A percentile compares a stretch with the other conserved stretches of the same genome.
These are phyloP conservation scores for Steinernema hermaphroditum DNA, from an alignment of 2,888 invertebrate species.

Conservation along the genomic window DNA sequence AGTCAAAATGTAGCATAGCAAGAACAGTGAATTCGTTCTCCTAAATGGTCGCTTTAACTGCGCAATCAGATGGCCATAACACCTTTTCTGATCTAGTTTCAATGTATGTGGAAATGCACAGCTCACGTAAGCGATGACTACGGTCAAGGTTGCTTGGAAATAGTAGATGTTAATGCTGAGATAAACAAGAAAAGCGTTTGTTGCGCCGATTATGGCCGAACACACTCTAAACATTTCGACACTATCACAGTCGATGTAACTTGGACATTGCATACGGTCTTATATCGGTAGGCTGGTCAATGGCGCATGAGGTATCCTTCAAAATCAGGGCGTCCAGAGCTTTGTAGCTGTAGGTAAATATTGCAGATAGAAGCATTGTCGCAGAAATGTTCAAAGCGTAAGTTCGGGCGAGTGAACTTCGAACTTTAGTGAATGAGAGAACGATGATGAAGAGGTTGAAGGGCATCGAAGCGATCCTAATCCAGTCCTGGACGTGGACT, in stretches of 20 bases:
- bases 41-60: too few species aligned
- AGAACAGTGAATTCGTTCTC: too few species aligned
- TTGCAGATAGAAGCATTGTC: neutral
- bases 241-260: neutral
- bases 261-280: neutral
- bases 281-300: neutral
- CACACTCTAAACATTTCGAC: too few species aligned
- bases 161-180: neutral
- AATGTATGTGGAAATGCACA: neutral
- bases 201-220: neutral
- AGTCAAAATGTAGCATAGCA: too few species aligned
- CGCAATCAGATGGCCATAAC: too few species aligned
- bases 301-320: neutral
- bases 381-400: neutral
- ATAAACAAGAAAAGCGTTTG: too few species aligned
- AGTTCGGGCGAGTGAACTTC: neutral
- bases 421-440: neutral
- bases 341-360: neutral
- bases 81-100: neutral
- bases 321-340: neutral
- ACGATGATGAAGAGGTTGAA: neutral
- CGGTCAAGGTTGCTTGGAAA: neutral
- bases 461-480: neutral
- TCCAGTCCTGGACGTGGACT: neutral
- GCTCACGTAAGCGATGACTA: neutral